These are phyloP conservation scores for Apostichopus leukothele DNA, from an alignment of 53 echinoderm and acorn worm genomes.

Conservation along the genomic window DNA sequence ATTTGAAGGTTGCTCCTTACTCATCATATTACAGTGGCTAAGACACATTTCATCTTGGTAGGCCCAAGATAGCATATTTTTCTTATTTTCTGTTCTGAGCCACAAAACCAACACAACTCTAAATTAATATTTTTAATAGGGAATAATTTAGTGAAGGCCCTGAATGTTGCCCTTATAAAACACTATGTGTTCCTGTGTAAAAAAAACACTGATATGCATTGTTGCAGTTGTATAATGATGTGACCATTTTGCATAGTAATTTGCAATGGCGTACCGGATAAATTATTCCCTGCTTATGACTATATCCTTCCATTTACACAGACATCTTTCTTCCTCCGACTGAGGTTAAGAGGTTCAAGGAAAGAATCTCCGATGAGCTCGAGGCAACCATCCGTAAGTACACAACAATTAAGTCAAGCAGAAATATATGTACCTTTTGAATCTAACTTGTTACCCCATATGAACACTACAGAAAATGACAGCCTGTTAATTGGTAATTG, in stretches of 20 bases:
- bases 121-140: too few species aligned
- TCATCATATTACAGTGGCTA: too few species aligned
- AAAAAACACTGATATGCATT: background rate
- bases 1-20: too few species aligned
- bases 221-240: background rate
- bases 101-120: too few species aligned
- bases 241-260: background rate
- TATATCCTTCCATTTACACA: conserved; percentile 4
- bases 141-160: too few species aligned
- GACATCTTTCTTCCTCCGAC: conserved; percentile 9
- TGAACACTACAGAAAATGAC: too few species aligned
- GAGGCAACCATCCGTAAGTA: conserved; percentile 1
- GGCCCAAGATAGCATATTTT: too few species aligned
- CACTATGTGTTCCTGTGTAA: too few species aligned
- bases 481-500: too few species aligned
- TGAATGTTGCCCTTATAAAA: too few species aligned
- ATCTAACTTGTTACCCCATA: background rate
- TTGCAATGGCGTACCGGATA: background rate
- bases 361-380: background rate
- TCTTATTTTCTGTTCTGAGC: too few species aligned
- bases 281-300: background rate
- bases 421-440: background rate
- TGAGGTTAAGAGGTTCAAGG: conserved; percentile 4
- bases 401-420: conserved; percentile 5
- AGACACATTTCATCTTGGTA: too few species aligned